Evolutionary conservation across 2,113 vertebrate genomes (phyloP), one percentile per base, ranked within the genome.

Genomic region (Atractosteus spatula): DNA sequence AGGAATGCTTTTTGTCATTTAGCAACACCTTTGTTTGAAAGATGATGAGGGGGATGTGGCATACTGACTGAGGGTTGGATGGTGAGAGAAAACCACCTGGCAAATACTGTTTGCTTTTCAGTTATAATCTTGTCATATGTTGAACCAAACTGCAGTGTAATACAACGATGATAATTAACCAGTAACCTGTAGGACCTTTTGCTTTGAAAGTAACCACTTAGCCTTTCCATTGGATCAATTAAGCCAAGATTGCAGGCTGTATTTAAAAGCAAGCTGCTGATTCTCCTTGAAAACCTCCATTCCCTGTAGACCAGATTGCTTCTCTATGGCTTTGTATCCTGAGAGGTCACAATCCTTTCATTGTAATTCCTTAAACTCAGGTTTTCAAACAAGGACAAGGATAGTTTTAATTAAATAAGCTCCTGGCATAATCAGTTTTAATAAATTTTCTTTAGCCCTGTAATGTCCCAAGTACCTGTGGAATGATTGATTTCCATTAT

Each of bases 351-450:
- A 29, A 8, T 16, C 29, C 56, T 29, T 51, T 41, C 66, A 62
- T 68, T 74, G 72, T 55, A 4, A 54, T 41, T 68, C 11, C 16
- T 54, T 56, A 74, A 62, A 56, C 16, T 16, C 29, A 12, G 7
- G 72, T 47, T 13, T 68, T 29, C 41, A 11, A 16, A 43, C 70
- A 72, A 7, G 10, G 70, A 66, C 41, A 57, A 55, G 62, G 45
- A 55, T 12, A 13, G 12, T n/a, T 74, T 62, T 74, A 61, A 62
- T 42, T 13, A 41, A 74, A 74, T 74, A 8, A 61, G 71, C 41
- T 14, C 4, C 4, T 8, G 43, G 17, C 57, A 67, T 6, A 11
- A 47, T 66, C 47, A 51, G 55, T 14, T n/a, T 4, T 54, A 51
- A 51, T 51, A 51, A 1, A 51, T 51, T 51, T 51, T 5, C 1